Evolutionary conservation across 2,888 invertebrate species (phyloP).

Genomic region (Petrophora chlorosata): DNA sequence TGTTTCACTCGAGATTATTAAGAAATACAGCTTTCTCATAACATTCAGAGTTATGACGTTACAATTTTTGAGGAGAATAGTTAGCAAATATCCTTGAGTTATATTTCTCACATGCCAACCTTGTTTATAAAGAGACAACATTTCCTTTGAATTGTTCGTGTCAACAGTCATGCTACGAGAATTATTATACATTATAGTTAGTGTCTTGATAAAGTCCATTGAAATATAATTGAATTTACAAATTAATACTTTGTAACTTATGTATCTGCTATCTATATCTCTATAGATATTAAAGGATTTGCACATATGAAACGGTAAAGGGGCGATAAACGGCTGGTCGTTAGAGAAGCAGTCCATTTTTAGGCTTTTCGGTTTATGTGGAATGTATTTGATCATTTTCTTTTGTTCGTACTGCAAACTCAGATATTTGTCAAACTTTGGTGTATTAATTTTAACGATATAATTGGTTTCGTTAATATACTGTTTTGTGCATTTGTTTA

Average conservation of each 20-base stretch:
- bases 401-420: constrained; percentile 5
- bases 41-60: constrained; percentile 41
- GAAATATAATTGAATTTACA: constrained; percentile 31
- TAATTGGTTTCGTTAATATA: constrained; percentile 4
- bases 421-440: constrained; percentile 13
- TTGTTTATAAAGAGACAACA: constrained; percentile 25
- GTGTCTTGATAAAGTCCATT: constrained; percentile 23
- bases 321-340: background rate
- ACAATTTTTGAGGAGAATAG: constrained; percentile 36
- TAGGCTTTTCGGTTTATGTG: background rate
- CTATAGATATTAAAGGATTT: constrained; percentile 21
- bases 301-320: background rate
- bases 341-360: background rate
- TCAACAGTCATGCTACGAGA: constrained; percentile 3
- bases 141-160: constrained; percentile 17
- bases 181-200: constrained; percentile 20
- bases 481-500: background rate
- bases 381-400: background rate
- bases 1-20: constrained; percentile 41
- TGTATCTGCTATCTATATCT: constrained; percentile 11
- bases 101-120: constrained; percentile 48
- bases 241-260: constrained; percentile 29
- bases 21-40: constrained; percentile 46
- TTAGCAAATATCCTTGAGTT: constrained; percentile 45
- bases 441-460: constrained; percentile 11